phyloP scores from a whole-genome alignment of 2,113 vertebrate species.

The Sula dactylatra region DNA sequence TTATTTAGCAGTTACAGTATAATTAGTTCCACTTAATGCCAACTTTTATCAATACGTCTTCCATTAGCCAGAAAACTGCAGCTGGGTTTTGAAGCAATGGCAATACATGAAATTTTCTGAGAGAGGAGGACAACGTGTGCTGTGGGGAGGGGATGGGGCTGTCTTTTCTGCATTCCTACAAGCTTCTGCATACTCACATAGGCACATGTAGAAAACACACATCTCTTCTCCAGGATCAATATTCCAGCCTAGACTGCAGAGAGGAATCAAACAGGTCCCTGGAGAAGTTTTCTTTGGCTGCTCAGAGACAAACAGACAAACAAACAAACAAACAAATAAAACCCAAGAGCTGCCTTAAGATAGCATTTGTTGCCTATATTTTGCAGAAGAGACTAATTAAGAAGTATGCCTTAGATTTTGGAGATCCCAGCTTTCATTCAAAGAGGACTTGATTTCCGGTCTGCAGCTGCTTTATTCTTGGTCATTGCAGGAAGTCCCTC shows the following conservation, averaged over 20 bases:
- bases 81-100: slow-evolving; percentile 54
- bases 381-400: slow-evolving; percentile 29
- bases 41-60: slow-evolving; percentile 79
- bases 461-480: neutral
- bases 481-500: neutral
- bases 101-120: neutral
- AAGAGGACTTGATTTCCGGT: neutral
- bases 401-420: neutral
- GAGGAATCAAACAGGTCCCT: slow-evolving; percentile 29
- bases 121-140: neutral
- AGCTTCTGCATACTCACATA: rapidly evolving
- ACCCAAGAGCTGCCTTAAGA: neutral
- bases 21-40: slow-evolving; percentile 83
- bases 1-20: slow-evolving; percentile 81
- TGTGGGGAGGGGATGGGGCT: neutral
- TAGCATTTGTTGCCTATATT: neutral
- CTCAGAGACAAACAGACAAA: slow-evolving; percentile 16
- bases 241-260: slow-evolving; percentile 31
- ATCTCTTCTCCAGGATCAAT: neutral
- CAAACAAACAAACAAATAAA: slow-evolving; percentile 34
- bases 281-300: slow-evolving; percentile 15
- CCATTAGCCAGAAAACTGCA: slow-evolving; percentile 78
- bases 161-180: neutral
- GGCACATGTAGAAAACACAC: neutral
- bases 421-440: neutral